phyloP scores from a whole-genome alignment of 2,888 invertebrate species.

The Orthonychiurus folsomi region DNA sequence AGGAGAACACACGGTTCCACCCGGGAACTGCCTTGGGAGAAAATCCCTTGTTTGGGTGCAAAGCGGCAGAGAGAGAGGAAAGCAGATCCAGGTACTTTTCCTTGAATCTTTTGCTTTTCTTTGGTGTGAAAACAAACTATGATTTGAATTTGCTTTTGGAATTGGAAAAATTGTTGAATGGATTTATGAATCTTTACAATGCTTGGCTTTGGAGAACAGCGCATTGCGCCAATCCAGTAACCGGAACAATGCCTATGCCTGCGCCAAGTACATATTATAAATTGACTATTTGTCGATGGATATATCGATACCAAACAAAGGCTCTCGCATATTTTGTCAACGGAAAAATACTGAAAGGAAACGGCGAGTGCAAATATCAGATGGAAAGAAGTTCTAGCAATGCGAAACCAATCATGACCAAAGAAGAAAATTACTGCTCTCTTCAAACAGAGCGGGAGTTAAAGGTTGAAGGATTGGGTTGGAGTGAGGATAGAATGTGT shows the following conservation, averaged over 20 bases:
- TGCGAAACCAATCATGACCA: too few species aligned
- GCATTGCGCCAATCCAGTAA: too few species aligned
- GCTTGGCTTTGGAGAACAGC: too few species aligned
- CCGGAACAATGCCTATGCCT: too few species aligned
- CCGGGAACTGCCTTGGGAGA: too few species aligned
- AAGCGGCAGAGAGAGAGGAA: too few species aligned
- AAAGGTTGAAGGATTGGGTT: not conserved
- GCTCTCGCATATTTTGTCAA: too few species aligned
- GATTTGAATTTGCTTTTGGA: not conserved
- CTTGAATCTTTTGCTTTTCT: not conserved
- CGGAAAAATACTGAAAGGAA: too few species aligned
- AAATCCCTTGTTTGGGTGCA: too few species aligned
- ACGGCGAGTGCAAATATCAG: not conserved
- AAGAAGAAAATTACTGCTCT: not conserved
- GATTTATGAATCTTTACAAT: not conserved
- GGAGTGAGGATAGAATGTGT: too few species aligned
- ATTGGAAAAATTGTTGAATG: not conserved
- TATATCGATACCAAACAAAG: not conserved
- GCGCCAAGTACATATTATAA: too few species aligned
- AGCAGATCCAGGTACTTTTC: not conserved
- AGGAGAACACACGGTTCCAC: not conserved
- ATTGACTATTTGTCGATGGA: not conserved
- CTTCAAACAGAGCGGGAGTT: not conserved
- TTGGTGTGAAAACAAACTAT: not conserved
- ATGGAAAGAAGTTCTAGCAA: not conserved